Percentiles rank a stretch among this genome's conserved stretches.
These are phyloP conservation scores for Nycticryphes semicollaris DNA, from an alignment of 2,113 vertebrate species.

Conservation along the genomic window DNA sequence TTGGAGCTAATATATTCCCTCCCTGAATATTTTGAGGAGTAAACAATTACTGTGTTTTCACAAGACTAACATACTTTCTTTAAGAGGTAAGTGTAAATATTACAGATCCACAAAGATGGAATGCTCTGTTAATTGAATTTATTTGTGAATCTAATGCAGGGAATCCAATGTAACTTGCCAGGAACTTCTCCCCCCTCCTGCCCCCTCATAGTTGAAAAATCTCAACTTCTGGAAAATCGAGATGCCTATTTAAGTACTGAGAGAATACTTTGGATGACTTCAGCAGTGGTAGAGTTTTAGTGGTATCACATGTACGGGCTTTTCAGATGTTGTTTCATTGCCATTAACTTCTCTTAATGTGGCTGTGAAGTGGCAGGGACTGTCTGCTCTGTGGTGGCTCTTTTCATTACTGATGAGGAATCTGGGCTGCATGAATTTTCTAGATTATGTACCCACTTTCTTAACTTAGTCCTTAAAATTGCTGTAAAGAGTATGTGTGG, in stretches of 20 bases:
- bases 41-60: not conserved
- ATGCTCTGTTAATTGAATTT: not conserved
- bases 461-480: not conserved
- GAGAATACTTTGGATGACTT: not conserved
- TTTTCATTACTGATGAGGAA: not conserved
- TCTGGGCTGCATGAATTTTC: not conserved
- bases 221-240: not conserved
- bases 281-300: not conserved
- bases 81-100: not conserved
- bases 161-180: not conserved
- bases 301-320: not conserved
- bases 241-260: not conserved
- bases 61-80: not conserved
- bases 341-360: fast-evolving
- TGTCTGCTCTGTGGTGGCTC: not conserved
- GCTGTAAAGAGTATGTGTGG: not conserved
- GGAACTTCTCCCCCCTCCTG: too few species aligned
- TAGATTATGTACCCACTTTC: not conserved
- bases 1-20: not conserved
- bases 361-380: too few species aligned
- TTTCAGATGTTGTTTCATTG: not conserved
- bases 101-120: not conserved
- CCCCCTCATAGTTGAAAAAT: not conserved
- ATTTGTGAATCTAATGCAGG: not conserved
- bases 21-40: not conserved